These are phyloP conservation scores for Daktulosphaira vitifoliae DNA, from an alignment of 1,140 invertebrate species.

Conservation along the genomic window DNA sequence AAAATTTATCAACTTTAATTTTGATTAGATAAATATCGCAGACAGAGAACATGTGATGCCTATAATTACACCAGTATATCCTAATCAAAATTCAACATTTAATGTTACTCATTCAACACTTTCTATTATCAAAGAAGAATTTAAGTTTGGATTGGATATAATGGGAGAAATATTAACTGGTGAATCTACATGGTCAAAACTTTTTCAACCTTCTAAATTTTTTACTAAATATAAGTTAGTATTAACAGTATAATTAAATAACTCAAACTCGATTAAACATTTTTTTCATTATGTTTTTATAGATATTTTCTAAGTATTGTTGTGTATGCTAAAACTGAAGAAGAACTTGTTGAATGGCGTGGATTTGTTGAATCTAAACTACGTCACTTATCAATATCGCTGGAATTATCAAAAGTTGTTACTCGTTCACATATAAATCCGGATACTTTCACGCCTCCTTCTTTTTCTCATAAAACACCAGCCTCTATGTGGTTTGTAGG, in stretches of 20 bases:
- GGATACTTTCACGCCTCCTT: conserved; percentile 54
- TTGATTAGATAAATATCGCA: conserved; percentile 61
- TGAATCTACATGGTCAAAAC: conserved; percentile 73
- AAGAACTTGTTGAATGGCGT: conserved; percentile 90
- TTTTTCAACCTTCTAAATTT: conserved; percentile 92
- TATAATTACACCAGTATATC: conserved; percentile 98
- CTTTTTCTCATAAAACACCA: conserved; percentile 45
- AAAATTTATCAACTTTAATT: conserved; percentile 32
- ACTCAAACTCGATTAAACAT: too few relatives aligned
- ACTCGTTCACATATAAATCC: conserved; percentile 91
- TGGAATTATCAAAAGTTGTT: conserved; percentile 86
- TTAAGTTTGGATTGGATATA: conserved; percentile 66
- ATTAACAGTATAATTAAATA: conserved; percentile 42
- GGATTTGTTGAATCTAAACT: conserved; percentile 96
- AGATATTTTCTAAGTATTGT: conserved; percentile 84
- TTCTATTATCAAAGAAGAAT: conserved; percentile 88
- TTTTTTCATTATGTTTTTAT: conserved; percentile 44
- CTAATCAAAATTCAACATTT: conserved; percentile 98
- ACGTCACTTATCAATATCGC: conserved; percentile 67
- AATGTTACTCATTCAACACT: conserved; percentile 92
- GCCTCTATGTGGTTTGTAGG: conserved; percentile 94
- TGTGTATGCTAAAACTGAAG: conserved; percentile 63
- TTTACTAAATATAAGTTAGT: conserved; percentile 74
- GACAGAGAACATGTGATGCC: conserved; percentile 97
- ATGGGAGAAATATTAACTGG: conserved; percentile 81